Conservation (phyloP, 2,797 vertebrate genomes). For the Melanotaenia boesemani region DNA sequence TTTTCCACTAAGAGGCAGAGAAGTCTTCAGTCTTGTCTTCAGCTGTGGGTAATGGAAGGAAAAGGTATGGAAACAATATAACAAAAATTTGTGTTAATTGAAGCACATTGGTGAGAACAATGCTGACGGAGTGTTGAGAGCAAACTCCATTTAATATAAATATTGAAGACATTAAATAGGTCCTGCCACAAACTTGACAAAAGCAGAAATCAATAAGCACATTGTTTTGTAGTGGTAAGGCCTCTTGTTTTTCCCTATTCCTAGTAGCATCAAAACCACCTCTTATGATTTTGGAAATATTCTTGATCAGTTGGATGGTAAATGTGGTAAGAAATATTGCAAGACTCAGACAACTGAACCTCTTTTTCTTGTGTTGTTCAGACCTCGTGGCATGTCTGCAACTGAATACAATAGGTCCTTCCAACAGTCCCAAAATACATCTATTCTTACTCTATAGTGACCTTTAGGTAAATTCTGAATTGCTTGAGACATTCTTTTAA, state of each 20-base stretch:
- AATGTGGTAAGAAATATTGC: too few species aligned
- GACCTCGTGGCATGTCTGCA: too few species aligned
- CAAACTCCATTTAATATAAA: slow-evolving; percentile 22
- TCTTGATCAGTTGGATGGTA: neutral
- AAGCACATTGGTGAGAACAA: slow-evolving; percentile 48
- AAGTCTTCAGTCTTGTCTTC: slow-evolving; percentile 65
- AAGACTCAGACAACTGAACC: too few species aligned
- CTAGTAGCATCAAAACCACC: neutral
- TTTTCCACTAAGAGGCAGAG: slow-evolving; percentile 56
- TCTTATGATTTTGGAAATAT: neutral
- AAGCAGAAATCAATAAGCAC: neutral
- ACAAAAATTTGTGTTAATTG: slow-evolving; percentile 58
- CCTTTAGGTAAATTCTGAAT: too few species aligned
- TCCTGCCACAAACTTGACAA: slow-evolving; percentile 11
- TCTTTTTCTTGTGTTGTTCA: too few species aligned
- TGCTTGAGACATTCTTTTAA: too few species aligned
- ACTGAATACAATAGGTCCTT: too few species aligned
- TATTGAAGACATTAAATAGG: slow-evolving; percentile 13
- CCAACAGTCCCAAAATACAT: too few species aligned
- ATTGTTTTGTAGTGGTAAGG: neutral
- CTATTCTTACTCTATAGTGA: too few species aligned
- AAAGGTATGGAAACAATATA: slow-evolving; percentile 36
- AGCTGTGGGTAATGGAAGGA: slow-evolving; percentile 21
- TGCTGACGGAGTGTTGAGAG: slow-evolving; percentile 25
- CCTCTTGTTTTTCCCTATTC: neutral